These are phyloP conservation scores for Scaptomyza tumidula DNA, from an alignment of 2,888 invertebrate species.

Conservation along the genomic window DNA sequence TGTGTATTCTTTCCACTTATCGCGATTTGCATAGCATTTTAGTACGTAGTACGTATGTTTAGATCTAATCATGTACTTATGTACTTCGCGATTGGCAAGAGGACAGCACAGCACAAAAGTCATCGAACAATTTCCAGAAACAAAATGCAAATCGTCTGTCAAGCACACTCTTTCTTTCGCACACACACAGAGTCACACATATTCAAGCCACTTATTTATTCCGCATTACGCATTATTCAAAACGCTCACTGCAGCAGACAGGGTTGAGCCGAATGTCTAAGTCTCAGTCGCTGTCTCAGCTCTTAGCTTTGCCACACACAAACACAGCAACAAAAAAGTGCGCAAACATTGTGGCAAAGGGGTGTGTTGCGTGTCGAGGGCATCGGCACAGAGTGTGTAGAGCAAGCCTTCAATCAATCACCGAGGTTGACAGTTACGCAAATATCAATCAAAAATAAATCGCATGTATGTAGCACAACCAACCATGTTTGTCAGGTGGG, in stretches of 20 bases:
- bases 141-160: slow-evolving; percentile 79
- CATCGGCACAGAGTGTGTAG: not conserved
- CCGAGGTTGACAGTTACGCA: slow-evolving; percentile 77
- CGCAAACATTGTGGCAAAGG: slow-evolving; percentile 9
- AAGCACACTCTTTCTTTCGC: slow-evolving; percentile 48
- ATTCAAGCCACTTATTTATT: slow-evolving; percentile 70
- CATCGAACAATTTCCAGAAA: slow-evolving; percentile 62
- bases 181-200: slow-evolving; percentile 3
- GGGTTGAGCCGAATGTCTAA: slow-evolving; percentile 1
- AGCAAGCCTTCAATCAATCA: slow-evolving; percentile 75
- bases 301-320: slow-evolving; percentile 6
- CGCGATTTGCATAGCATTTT: not conserved
- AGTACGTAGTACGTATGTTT: not conserved
- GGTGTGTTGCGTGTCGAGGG: not conserved
- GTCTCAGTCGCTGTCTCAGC: slow-evolving; percentile 1
- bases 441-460: slow-evolving; percentile 79
- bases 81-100: slow-evolving; percentile 18
- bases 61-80: slow-evolving; percentile 1
- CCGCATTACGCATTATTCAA: slow-evolving; percentile 76
- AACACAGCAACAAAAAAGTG: slow-evolving; percentile 20
- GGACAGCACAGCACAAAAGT: slow-evolving; percentile 46
- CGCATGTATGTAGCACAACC: slow-evolving; percentile 68
- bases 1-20: not conserved
- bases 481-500: slow-evolving; percentile 68
- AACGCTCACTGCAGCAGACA: slow-evolving; percentile 38